Evolutionary conservation across 1,140 invertebrate genomes (phyloP).

Genomic region (Lordiphosa clarofinis): DNA sequence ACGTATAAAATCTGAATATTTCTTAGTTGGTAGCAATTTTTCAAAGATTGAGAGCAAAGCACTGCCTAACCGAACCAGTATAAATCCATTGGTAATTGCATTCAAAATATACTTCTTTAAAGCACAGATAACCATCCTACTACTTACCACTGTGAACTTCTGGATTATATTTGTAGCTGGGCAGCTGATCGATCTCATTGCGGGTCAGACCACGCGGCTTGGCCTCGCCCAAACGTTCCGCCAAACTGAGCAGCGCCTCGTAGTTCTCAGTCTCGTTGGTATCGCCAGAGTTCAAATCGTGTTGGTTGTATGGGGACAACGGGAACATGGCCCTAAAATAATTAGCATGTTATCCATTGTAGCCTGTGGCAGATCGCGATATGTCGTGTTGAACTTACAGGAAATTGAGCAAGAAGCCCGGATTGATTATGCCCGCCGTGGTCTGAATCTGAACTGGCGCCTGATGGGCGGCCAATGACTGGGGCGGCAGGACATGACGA

Average conservation of each 20-base stretch:
- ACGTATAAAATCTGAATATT: too few species aligned
- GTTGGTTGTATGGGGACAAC: slow-evolving; percentile 88
- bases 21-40: too few species aligned
- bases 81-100: too few species aligned
- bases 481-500: slow-evolving; percentile 71
- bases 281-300: slow-evolving; percentile 86
- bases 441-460: slow-evolving; percentile 80
- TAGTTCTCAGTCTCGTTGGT: slow-evolving; percentile 94
- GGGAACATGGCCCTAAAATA: slow-evolving; percentile 90
- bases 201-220: slow-evolving; percentile 93
- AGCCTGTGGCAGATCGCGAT: not conserved
- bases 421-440: slow-evolving; percentile 82
- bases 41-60: too few species aligned
- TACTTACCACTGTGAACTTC: slow-evolving; percentile 83
- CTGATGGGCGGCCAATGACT: slow-evolving; percentile 79
- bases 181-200: slow-evolving; percentile 93
- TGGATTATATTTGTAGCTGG: slow-evolving; percentile 92
- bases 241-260: slow-evolving; percentile 93
- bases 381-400: slow-evolving; percentile 82
- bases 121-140: not conserved
- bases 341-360: not conserved
- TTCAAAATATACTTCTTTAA: too few species aligned
- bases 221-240: slow-evolving; percentile 93
- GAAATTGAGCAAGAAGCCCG: slow-evolving; percentile 89
- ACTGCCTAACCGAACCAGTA: too few species aligned